These are phyloP conservation scores for Coenobita brevimanus DNA, from an alignment of 1,140 invertebrate species.

Conservation along the genomic window DNA sequence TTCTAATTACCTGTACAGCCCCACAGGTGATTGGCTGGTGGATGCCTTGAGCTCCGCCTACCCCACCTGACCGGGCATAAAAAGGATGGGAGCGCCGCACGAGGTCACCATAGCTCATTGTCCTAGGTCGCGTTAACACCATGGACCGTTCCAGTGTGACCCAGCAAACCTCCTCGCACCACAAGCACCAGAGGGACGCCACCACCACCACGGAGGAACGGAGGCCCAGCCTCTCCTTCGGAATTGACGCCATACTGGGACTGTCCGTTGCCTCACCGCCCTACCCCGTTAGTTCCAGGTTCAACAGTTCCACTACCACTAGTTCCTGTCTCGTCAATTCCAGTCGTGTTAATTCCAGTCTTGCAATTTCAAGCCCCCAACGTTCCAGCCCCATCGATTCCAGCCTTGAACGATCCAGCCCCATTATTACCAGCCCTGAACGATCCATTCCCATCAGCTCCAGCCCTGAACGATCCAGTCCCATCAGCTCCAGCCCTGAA, in stretches of 20 bases:
- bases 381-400: too few relatives aligned
- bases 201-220: not conserved
- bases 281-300: not conserved
- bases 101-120: too few relatives aligned
- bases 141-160: not conserved
- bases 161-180: not conserved
- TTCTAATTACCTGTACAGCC: not conserved
- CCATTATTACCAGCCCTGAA: too few relatives aligned
- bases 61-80: not conserved
- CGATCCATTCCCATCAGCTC: too few relatives aligned
- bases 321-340: too few relatives aligned
- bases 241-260: slow-evolving; percentile 41
- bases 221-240: slow-evolving; percentile 23
- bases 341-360: too few relatives aligned
- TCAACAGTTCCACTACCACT: too few relatives aligned
- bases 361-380: too few relatives aligned
- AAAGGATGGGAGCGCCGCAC: not conserved
- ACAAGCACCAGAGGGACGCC: not conserved
- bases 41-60: not conserved
- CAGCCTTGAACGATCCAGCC: too few relatives aligned
- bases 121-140: too few relatives aligned
- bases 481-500: too few relatives aligned
- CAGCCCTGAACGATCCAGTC: too few relatives aligned
- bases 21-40: not conserved
- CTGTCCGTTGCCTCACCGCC: not conserved